phyloP scores from a whole-genome alignment of 2,797 vertebrate genomes.

The Platalea minor region DNA sequence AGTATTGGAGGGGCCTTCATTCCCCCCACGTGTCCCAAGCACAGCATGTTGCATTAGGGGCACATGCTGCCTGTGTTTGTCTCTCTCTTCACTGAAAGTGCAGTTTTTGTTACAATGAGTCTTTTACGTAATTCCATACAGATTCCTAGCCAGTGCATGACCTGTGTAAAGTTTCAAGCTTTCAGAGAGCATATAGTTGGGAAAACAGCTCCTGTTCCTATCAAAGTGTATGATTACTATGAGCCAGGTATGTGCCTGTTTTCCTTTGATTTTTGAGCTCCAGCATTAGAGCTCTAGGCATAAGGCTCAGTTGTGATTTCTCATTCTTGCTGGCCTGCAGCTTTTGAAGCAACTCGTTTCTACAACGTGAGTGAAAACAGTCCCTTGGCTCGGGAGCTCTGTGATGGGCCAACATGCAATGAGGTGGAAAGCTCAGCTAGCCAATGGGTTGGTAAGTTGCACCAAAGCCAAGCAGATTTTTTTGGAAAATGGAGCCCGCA shows the following conservation, averaged over 20 bases:
- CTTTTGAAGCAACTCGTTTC: conserved; percentile 92
- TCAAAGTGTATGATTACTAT: conserved; percentile 93
- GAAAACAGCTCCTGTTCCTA: conserved; percentile 90
- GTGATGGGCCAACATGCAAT: conserved; percentile 89
- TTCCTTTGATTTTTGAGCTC: neutral
- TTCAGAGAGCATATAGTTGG: conserved; percentile 90
- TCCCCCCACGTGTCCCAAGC: neutral
- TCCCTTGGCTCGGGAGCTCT: conserved; percentile 86
- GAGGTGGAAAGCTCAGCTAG: conserved; percentile 91
- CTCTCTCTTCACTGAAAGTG: neutral
- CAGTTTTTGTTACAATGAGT: neutral
- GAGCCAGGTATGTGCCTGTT: conserved; percentile 82
- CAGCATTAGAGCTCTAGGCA: neutral
- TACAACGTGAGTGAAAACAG: conserved; percentile 93
- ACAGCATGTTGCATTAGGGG: rapidly evolving
- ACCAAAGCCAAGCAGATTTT: neutral
- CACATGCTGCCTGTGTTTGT: rapidly evolving
- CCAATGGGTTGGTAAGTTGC: conserved; percentile 83
- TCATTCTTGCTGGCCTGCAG: conserved; percentile 60
- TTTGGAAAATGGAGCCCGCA: neutral
- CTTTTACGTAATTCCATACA: conserved; percentile 23
- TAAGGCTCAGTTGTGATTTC: neutral
- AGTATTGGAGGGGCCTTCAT: rapidly evolving
- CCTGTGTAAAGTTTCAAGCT: conserved; percentile 88
- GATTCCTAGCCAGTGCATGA: conserved; percentile 93